phyloP scores from a whole-genome alignment of 2,113 vertebrate genomes.

The Urocolius indicus region DNA sequence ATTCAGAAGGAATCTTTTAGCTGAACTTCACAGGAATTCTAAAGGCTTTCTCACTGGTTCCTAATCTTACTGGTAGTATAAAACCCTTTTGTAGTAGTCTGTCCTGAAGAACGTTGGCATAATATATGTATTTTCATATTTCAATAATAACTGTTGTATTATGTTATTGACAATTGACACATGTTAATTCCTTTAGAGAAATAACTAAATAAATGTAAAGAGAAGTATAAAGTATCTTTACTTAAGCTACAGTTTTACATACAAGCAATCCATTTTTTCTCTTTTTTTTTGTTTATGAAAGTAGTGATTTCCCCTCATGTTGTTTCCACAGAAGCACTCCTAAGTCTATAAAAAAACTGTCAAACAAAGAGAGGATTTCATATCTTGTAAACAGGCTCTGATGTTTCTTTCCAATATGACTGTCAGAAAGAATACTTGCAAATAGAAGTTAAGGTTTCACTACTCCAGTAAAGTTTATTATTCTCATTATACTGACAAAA shows the following conservation, averaged over 20 bases:
- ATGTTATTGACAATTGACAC: background rate
- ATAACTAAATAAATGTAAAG: background rate
- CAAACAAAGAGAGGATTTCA: background rate
- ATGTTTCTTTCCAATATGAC: background rate
- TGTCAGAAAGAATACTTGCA: background rate
- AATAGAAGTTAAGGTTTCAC: background rate
- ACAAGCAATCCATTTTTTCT: background rate
- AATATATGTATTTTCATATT: background rate
- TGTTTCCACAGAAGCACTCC: background rate
- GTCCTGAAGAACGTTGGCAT: rapidly evolving
- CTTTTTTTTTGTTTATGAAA: background rate
- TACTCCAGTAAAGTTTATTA: background rate
- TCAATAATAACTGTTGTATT: background rate
- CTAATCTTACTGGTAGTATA: background rate
- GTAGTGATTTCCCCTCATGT: background rate
- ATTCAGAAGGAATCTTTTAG: background rate
- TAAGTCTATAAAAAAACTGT: background rate
- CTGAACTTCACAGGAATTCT: background rate
- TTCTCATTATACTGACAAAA: background rate
- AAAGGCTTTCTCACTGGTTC: background rate
- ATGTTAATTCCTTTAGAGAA: background rate
- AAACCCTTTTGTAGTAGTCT: background rate
- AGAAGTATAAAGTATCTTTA: background rate
- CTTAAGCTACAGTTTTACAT: background rate
- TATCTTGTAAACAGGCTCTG: background rate